These are phyloP conservation scores for Tanytarsus gracilentus DNA, from an alignment of 2,888 invertebrate genomes.

Conservation along the genomic window DNA sequence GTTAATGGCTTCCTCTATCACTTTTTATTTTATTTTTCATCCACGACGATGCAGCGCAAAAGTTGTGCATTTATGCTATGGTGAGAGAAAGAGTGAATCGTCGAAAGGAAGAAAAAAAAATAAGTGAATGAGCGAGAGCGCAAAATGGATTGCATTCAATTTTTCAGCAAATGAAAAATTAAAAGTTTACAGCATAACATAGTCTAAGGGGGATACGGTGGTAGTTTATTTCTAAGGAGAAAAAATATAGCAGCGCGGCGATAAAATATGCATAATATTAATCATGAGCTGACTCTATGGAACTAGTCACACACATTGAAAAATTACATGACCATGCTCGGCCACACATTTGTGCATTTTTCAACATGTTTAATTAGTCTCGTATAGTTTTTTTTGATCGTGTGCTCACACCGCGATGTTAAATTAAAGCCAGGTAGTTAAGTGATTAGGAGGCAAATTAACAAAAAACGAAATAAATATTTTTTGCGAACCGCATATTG, in stretches of 20 bases:
- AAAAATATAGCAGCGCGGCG: background rate
- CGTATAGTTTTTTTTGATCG: background rate
- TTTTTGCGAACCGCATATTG: too few species aligned
- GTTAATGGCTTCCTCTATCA: slow-evolving; percentile 8
- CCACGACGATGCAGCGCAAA: background rate
- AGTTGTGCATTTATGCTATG: too few species aligned
- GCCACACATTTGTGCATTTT: slow-evolving; percentile 9
- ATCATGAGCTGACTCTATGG: background rate
- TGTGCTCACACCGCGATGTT: too few species aligned
- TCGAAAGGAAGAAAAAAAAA: too few species aligned
- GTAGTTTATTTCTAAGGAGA: too few species aligned
- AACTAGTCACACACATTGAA: background rate
- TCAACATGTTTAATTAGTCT: slow-evolving; percentile 14
- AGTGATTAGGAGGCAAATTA: slow-evolving; percentile 6
- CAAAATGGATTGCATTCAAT: slow-evolving; percentile 7
- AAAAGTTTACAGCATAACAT: background rate
- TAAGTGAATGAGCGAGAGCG: background rate
- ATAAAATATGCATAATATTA: slow-evolving; percentile 19
- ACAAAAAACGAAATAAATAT: too few species aligned
- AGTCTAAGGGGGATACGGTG: too few species aligned
- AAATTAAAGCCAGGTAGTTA: slow-evolving; percentile 11
- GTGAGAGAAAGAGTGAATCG: too few species aligned
- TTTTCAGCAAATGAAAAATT: slow-evolving; percentile 9
- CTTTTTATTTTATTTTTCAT: background rate
- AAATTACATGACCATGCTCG: background rate